phyloP scores from a whole-genome alignment of 2,888 invertebrate species.

The Caenorhabditis virilis region DNA sequence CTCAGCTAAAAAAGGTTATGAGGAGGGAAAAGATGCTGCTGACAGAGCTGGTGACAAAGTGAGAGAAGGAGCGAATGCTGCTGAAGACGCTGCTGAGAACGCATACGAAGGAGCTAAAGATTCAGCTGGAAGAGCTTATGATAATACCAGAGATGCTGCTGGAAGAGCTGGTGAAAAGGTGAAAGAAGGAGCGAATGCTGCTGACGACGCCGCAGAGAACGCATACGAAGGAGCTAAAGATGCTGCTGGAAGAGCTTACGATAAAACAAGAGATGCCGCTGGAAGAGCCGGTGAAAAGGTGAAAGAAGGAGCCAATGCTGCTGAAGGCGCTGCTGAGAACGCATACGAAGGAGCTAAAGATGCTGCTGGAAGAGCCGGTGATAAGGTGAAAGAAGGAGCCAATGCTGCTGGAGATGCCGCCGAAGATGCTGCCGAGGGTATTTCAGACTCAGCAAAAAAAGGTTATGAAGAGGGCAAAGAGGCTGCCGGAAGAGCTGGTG shows the following conservation, averaged over 20 bases:
- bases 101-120: slow-evolving; percentile 7
- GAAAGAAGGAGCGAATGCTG: slow-evolving; percentile 10
- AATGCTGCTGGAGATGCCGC: slow-evolving; percentile 9
- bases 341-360: too few species aligned
- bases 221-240: slow-evolving; percentile 4
- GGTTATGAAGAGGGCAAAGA: too few species aligned
- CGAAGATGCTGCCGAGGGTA: slow-evolving; percentile 7
- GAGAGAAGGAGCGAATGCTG: slow-evolving; percentile 10
- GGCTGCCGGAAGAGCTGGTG: slow-evolving; percentile 3
- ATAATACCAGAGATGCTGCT: neutral
- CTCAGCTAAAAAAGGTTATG: neutral
- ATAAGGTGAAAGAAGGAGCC: too few species aligned
- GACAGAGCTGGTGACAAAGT: slow-evolving; percentile 20
- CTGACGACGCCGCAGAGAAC: neutral
- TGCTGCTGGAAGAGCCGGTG: too few species aligned
- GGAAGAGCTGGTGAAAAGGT: slow-evolving; percentile 4
- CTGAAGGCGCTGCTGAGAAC: slow-evolving; percentile 20
- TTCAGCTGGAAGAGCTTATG: neutral
- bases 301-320: slow-evolving; percentile 23
- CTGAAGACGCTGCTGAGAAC: slow-evolving; percentile 1
- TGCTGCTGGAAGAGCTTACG: slow-evolving; percentile 1
- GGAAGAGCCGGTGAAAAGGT: too few species aligned
- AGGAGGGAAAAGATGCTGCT: slow-evolving; percentile 7
- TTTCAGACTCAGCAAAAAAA: too few species aligned
- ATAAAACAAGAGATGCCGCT: slow-evolving; percentile 16